Percentiles rank a stretch among this genome's conserved stretches.
Conservation (phyloP, 2,113 vertebrate genomes). For the Anarrhichthys ocellatus region DNA sequence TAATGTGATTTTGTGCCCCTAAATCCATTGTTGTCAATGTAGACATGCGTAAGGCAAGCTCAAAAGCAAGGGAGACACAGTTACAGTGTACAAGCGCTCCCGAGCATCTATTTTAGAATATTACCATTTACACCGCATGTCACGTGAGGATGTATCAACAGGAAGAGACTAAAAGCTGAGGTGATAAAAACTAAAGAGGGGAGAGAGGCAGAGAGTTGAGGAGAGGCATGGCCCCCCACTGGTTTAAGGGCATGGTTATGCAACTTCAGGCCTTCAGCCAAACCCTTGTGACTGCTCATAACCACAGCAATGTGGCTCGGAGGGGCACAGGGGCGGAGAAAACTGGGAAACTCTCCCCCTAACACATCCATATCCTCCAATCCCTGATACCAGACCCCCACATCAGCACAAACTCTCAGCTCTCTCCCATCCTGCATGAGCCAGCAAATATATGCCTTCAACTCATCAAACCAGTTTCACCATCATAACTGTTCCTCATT, state of each 20-base stretch:
- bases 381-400: constrained; percentile 17
- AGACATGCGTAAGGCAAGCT: no score
- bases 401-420: constrained; percentile 20
- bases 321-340: constrained; percentile 46
- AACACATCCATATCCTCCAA: constrained; percentile 33
- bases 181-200: constrained; percentile 48
- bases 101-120: no score
- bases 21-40: no score
- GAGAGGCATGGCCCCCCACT: constrained; percentile 55
- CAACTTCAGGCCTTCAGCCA: constrained; percentile 70
- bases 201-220: constrained; percentile 16
- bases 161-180: constrained; percentile 32
- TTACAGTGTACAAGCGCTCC: no score
- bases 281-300: constrained; percentile 42
- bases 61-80: no score
- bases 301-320: constrained; percentile 49
- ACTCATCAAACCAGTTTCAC: not conserved
- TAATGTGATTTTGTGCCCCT: no score
- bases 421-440: not conserved
- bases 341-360: constrained; percentile 15
- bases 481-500: not conserved
- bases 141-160: not conserved
- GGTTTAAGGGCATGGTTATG: constrained; percentile 63
- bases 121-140: no score
- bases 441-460: constrained; percentile 1